Base-by-base conservation (phyloP, 23 tunicate genomes). In the Trididemnum clinides region DNA sequence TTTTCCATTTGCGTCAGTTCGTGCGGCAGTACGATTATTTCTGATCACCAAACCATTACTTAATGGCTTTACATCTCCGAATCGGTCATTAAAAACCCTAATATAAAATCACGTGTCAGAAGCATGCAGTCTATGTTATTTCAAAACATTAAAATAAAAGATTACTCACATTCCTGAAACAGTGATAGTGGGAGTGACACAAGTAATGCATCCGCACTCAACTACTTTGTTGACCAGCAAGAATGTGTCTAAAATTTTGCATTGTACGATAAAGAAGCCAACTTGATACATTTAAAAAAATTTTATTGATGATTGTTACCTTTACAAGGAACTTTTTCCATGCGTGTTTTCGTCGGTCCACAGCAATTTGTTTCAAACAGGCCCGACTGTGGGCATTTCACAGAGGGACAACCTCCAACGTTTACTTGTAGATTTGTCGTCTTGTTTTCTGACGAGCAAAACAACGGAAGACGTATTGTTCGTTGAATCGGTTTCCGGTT, bases 351-450 rank as follows among this genome's bases (percentile, higher is more conserved):
- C 15, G 58, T 28, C 33, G 89, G 70, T 20, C 90, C 96, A 38
- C 96, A 91, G 71, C 96, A 91, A 23, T 74, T 44, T 0, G 78
- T 51, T 38, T 81, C 87, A 28, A 25, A 71, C 7, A 32, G 4
- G 6, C 72, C 71, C 18, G 80, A 44, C 23, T 58, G 29, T 2
- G 84, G 84, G 63, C 96, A 91, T 22, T 37, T 64, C 65, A 86
- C 96, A 0, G 96, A 82, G 0, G 88, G 88, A 63, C 97, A 92
- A 2, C 88, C 50, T 1, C 97, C 97, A 57, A 92, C 91, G 57
- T 91, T 82, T 18, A 89, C 51, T 30, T 73, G 31, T 2, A 73
- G 29, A 2, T 23, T 29, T n/a, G 2, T 28, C 1, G 54, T 28
- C 18, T 23, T 18, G 21, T 78, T 27, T 51, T 29, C 83, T 33